Evolutionary conservation across 2,113 vertebrate species (phyloP), one percentile per base, ranked within the genome.

Genomic region (Callipepla californica): DNA sequence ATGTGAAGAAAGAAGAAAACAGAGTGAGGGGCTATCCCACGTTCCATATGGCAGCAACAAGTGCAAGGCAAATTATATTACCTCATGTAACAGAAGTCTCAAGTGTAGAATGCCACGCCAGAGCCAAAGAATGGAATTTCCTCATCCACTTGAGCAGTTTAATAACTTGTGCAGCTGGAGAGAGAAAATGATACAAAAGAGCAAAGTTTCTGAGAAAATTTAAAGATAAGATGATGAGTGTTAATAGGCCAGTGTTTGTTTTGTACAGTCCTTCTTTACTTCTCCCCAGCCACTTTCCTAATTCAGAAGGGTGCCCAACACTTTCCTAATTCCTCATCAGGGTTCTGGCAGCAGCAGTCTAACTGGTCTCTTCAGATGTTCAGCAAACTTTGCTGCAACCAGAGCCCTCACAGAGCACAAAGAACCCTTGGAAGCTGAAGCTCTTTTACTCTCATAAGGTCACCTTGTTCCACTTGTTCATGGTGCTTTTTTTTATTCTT

Each of bases 91-190:
- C 28, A 80, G 38, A 77, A 92, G n/a, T 42, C 53, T 90, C 44
- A 57, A 44, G 40, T 51, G 20, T 45, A 75, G 68, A 80, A 84
- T 53, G 45, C 14, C 50, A 87, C 53, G 34, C 74, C 40, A 70
- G 32, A 85, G 11, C 19, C 65, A 74, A 53, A 94, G 89, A 79
- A 61, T 53, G 69, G 26, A 18, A 22, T 59, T 30, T 87, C 36
- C 21, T 59, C 30, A 47, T 38, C 34, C 23, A 9, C 40, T 92
- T 90, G 17, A 79, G 26, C 47, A 85, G 63, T 85, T 77, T 58
- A 85, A 45, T 73, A 73, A 66, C 45, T 40, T 26, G 42, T 66
- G 26, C 53, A 85, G 55, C 79, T 91, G 92, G 63, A 74, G 68
- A 83, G 14, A 55, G 14, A 58, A 61, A 34, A 93, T 40, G 79